phyloP scores from a whole-genome alignment of 2,113 vertebrate species.

The Mellivora capensis region DNA sequence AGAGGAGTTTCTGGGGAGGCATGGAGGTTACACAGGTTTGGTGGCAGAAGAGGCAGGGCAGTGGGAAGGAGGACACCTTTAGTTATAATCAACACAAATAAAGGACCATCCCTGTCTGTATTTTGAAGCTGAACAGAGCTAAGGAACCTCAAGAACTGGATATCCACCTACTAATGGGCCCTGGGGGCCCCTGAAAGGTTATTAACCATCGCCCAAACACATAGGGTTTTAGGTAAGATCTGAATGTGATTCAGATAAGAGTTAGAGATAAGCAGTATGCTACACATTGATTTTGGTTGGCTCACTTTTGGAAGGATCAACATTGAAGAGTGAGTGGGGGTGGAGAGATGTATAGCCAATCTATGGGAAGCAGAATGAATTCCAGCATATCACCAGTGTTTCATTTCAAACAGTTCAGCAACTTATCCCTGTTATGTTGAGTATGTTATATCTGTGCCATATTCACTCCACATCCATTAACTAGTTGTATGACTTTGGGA shows the following conservation, averaged over 20 bases:
- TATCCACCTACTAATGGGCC: not conserved
- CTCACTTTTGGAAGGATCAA: not conserved
- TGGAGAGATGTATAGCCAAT: not conserved
- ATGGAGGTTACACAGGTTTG: not conserved
- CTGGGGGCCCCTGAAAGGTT: not conserved
- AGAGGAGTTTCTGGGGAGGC: not conserved
- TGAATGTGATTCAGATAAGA: not conserved
- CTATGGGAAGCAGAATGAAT: conserved; percentile 12
- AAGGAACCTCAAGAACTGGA: not conserved
- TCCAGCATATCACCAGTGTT: not conserved
- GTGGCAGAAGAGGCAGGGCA: not conserved
- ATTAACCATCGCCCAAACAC: not conserved
- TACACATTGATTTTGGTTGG: not conserved
- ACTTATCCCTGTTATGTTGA: not conserved
- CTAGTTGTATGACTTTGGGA: not conserved
- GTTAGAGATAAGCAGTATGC: not conserved
- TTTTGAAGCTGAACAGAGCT: conserved; percentile 19
- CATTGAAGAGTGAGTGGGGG: not conserved
- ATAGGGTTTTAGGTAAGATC: not conserved
- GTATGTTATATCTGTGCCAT: not conserved
- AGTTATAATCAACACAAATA: not conserved
- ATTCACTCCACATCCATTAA: not conserved
- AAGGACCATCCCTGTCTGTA: not conserved
- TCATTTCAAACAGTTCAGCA: conserved; percentile 18
- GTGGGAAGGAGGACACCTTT: not conserved